Percentiles rank a stretch among this genome's conserved stretches.
Evolutionary conservation across 2,797 vertebrate species (phyloP).

Genomic region (Etheostoma perlongum): DNA sequence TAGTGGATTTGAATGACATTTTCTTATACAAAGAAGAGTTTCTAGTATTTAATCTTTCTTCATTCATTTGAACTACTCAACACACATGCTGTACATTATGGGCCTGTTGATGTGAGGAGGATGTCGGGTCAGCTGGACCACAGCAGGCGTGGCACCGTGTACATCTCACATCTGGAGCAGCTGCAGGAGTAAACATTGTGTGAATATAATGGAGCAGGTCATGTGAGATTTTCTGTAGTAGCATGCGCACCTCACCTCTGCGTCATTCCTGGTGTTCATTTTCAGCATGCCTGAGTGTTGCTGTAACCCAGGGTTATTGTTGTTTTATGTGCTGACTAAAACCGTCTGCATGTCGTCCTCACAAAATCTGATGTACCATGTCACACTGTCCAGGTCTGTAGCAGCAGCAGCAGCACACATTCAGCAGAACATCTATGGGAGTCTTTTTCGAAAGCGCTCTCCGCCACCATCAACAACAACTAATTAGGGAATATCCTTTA

Average conservation of each 20-base stretch:
- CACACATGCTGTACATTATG: constrained; percentile 4
- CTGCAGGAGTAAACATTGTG: constrained; percentile 24
- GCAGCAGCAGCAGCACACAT: too few relatives aligned
- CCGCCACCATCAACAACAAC: background rate
- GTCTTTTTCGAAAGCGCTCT: background rate
- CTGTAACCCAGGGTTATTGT: background rate
- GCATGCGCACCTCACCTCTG: background rate
- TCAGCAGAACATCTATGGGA: background rate
- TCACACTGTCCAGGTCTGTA: background rate
- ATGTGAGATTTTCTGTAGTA: constrained; percentile 27
- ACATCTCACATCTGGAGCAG: constrained; percentile 21
- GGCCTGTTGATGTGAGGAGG: constrained; percentile 29
- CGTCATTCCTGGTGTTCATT: constrained; percentile 9
- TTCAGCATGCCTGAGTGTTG: background rate
- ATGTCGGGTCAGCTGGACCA: constrained; percentile 44
- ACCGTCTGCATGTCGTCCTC: too few relatives aligned
- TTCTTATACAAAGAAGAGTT: background rate
- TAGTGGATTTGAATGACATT: background rate
- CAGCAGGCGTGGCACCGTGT: background rate
- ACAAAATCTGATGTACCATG: background rate
- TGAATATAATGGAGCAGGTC: constrained; percentile 10
- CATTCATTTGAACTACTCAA: background rate
- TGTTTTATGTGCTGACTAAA: background rate
- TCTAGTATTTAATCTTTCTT: background rate
- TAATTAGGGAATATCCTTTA: background rate